Conservation (phyloP, 2,113 vertebrate species). For the Lasiurus borealis region DNA sequence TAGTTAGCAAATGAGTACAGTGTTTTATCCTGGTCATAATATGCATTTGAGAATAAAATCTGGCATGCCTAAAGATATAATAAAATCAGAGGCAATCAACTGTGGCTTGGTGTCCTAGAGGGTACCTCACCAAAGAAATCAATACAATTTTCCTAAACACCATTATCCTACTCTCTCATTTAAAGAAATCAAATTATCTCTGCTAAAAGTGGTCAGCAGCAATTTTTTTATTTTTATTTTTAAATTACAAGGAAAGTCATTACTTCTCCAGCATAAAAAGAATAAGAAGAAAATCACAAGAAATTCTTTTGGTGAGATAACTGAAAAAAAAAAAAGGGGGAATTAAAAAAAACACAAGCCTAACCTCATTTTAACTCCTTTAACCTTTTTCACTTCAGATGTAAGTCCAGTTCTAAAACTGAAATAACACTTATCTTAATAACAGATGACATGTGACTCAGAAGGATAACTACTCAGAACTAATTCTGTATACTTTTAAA, state of each 20-base stretch:
- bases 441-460: slow-evolving; percentile 37
- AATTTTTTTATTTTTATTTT: slow-evolving; percentile 25
- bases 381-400: slow-evolving; percentile 51
- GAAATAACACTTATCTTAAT: slow-evolving; percentile 33
- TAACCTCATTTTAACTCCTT: neutral
- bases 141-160: neutral
- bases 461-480: slow-evolving; percentile 37
- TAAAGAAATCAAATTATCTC: slow-evolving; percentile 44
- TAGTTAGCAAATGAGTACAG: neutral
- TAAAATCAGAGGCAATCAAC: slow-evolving; percentile 64
- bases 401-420: slow-evolving; percentile 40
- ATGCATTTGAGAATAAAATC: slow-evolving; percentile 60
- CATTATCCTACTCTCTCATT: neutral
- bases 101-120: neutral
- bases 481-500: slow-evolving; percentile 59
- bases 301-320: slow-evolving; percentile 57
- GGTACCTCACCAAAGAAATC: neutral
- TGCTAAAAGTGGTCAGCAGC: slow-evolving; percentile 15
- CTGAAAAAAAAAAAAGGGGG: neutral
- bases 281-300: neutral
- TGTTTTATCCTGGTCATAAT: slow-evolving; percentile 12
- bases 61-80: slow-evolving; percentile 68
- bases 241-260: neutral
- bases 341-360: neutral
- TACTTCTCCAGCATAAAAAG: neutral